A percentile compares a stretch with the other conserved stretches of the same genome.
Conservation (phyloP, 2,113 vertebrate genomes). For the Phrynosoma blainvillii region DNA sequence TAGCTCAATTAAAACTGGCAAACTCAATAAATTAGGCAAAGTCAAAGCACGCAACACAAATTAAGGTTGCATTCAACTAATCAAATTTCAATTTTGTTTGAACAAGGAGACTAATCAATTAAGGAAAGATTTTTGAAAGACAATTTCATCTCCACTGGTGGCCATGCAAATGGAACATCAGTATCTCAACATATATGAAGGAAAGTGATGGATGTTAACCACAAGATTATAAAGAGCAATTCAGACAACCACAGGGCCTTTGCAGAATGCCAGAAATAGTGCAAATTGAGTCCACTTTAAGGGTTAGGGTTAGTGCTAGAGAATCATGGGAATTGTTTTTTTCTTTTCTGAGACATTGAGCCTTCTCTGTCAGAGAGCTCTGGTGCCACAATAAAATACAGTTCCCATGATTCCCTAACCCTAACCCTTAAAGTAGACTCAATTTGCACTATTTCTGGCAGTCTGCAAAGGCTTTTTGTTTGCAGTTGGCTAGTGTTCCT, state of each 20-base stretch:
- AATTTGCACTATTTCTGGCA: no score
- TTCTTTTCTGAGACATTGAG: no score
- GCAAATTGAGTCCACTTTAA: no score
- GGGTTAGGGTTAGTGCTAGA: no score
- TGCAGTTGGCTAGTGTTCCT: not conserved
- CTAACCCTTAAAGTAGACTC: no score
- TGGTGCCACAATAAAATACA: no score
- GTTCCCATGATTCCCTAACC: no score
- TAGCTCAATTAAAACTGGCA: constrained; percentile 22
- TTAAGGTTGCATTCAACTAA: constrained; percentile 20
- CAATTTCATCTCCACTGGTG: not conserved
- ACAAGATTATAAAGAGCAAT: not conserved
- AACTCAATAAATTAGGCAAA: constrained; percentile 12
- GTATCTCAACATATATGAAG: not conserved
- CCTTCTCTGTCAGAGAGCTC: no score
- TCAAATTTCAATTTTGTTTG: constrained; percentile 16
- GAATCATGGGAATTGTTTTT: no score
- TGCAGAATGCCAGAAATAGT: no score
- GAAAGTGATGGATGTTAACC: not conserved
- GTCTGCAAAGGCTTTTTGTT: no score
- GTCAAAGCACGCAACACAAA: constrained; percentile 11
- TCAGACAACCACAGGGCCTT: not conserved
- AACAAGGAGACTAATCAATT: constrained; percentile 11
- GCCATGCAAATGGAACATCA: not conserved
- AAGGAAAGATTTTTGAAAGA: not conserved